Evolutionary conservation across 2,797 vertebrate species (phyloP).

Genomic region (Acanthurus tractus): DNA sequence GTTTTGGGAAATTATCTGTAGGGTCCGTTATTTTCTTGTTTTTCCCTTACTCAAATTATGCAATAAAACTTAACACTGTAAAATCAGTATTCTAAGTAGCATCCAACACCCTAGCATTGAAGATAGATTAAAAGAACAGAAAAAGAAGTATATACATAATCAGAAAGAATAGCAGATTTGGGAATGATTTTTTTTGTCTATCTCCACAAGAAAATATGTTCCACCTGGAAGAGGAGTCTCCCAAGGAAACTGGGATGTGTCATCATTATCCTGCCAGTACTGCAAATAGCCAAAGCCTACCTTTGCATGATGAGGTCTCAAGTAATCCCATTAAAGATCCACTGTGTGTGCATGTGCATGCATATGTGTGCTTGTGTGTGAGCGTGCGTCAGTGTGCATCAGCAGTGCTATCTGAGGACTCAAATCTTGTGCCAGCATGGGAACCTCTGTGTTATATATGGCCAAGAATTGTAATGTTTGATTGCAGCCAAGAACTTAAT

Average conservation of each 20-base stretch:
- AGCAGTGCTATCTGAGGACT: constrained; percentile 57
- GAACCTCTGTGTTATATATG: neutral
- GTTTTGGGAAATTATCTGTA: too few species aligned
- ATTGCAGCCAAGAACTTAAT: neutral
- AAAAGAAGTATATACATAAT: neutral
- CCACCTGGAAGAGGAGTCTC: constrained; percentile 38
- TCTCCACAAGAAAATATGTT: constrained; percentile 11
- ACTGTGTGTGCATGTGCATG: constrained; percentile 43
- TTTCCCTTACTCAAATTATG: neutral
- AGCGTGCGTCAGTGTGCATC: constrained; percentile 61
- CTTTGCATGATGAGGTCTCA: constrained; percentile 72
- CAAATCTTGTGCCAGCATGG: constrained; percentile 51
- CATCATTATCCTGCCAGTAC: constrained; percentile 69
- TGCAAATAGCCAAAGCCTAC: constrained; percentile 82
- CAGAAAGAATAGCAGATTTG: neutral
- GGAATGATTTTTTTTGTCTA: neutral
- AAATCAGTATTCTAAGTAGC: neutral
- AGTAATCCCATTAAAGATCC: constrained; percentile 76
- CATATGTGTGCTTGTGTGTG: constrained; percentile 29
- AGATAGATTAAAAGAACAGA: neutral
- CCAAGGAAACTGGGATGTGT: constrained; percentile 53
- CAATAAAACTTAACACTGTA: too few species aligned
- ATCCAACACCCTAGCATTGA: neutral
- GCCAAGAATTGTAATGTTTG: constrained; percentile 1
- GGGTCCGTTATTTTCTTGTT: neutral